A percentile compares a stretch with the other conserved stretches of the same genome.
Conservation (phyloP, 2,113 vertebrate species). For the Capra hircus region DNA sequence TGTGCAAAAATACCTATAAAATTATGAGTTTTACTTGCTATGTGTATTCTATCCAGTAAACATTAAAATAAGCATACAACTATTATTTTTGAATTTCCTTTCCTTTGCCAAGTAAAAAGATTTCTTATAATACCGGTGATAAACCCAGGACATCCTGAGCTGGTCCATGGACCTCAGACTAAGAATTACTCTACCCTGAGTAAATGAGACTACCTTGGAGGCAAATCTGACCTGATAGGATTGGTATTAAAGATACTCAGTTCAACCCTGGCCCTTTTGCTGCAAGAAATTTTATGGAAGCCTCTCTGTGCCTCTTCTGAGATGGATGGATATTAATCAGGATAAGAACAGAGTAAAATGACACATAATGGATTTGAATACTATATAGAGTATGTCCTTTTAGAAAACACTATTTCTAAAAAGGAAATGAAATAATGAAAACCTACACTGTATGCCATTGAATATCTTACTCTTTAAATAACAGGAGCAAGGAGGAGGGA, state of each 20-base stretch:
- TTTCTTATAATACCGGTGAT: neutral
- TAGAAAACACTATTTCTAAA: slow-evolving; percentile 42
- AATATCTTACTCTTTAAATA: slow-evolving; percentile 30
- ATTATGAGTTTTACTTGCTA: neutral
- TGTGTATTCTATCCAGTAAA: neutral
- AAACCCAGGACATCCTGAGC: neutral
- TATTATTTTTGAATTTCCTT: neutral
- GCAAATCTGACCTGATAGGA: neutral
- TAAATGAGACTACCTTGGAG: neutral
- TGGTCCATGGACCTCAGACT: neutral
- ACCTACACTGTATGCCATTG: slow-evolving; percentile 51
- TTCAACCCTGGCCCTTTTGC: neutral
- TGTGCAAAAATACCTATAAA: neutral
- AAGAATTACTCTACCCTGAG: neutral
- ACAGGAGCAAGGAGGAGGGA: neutral
- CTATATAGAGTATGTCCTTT: neutral
- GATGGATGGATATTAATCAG: neutral
- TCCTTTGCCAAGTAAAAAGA: neutral
- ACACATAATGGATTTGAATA: neutral
- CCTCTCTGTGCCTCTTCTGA: neutral
- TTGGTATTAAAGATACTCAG: neutral
- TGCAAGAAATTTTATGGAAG: neutral
- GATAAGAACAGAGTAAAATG: accelerated
- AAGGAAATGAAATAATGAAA: slow-evolving; percentile 72
- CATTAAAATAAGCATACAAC: neutral